A percentile compares a stretch with the other conserved stretches of the same genome.
These are phyloP conservation scores for Maniola hyperantus DNA, from an alignment of 2,888 invertebrate genomes.

Conservation along the genomic window DNA sequence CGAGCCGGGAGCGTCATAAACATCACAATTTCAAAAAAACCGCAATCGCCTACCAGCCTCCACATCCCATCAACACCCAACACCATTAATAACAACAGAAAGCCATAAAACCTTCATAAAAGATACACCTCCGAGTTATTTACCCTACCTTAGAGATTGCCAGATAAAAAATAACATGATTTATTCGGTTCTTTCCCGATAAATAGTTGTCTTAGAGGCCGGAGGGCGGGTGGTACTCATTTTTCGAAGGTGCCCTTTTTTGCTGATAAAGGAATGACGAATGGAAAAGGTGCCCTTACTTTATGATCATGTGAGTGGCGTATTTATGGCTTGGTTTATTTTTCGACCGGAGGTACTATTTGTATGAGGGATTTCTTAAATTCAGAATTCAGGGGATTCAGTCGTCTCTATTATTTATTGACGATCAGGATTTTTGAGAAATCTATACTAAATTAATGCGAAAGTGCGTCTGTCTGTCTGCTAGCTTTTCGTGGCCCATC, in stretches of 20 bases:
- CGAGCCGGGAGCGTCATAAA: too few relatives aligned
- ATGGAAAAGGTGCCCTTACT: constrained; percentile 62
- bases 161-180: constrained; percentile 73
- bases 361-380: too few relatives aligned
- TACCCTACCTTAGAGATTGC: constrained; percentile 65
- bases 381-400: too few relatives aligned
- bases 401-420: too few relatives aligned
- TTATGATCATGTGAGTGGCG: constrained; percentile 57
- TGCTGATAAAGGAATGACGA: constrained; percentile 76
- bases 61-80: constrained; percentile 46
- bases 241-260: constrained; percentile 68
- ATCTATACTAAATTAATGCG: too few relatives aligned
- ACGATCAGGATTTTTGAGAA: too few relatives aligned
- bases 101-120: constrained; percentile 54
- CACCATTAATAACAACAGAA: constrained; percentile 48
- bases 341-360: neutral
- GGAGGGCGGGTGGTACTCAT: constrained; percentile 66
- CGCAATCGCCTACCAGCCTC: constrained; percentile 16
- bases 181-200: constrained; percentile 67
- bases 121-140: constrained; percentile 44
- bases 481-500: too few relatives aligned
- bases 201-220: constrained; percentile 78
- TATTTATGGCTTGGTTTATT: constrained; percentile 50
- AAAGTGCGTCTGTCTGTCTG: too few relatives aligned
- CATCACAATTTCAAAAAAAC: neutral